A percentile compares a stretch with the other conserved stretches of the same genome.
phyloP scores from a whole-genome alignment of 2,113 vertebrate species.

The Ameiurus melas region DNA sequence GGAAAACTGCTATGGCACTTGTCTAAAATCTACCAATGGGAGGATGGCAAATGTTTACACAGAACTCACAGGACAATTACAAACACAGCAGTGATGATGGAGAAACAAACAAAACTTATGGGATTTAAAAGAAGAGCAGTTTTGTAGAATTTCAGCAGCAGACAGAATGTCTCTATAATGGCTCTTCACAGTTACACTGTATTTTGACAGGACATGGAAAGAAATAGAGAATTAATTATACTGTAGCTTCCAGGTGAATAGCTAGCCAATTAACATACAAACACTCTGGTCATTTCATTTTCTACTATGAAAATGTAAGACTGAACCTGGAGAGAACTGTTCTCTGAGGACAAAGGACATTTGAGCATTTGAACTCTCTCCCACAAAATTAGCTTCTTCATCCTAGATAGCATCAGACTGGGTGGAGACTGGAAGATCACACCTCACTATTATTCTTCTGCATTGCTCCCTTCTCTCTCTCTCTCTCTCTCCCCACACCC shows the following conservation, averaged over 20 bases:
- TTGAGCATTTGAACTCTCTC: too few relatives aligned
- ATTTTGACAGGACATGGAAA: background rate
- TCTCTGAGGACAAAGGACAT: too few relatives aligned
- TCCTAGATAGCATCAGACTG: too few relatives aligned
- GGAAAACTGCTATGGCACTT: too few relatives aligned
- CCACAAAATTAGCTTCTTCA: too few relatives aligned
- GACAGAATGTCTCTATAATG: conserved; percentile 4
- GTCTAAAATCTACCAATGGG: background rate
- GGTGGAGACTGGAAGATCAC: too few relatives aligned
- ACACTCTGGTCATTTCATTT: too few relatives aligned
- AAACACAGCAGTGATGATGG: background rate
- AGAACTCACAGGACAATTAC: background rate
- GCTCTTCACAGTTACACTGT: background rate
- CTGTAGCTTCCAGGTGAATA: background rate
- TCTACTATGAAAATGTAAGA: background rate
- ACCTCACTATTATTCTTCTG: too few relatives aligned
- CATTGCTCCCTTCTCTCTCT: too few relatives aligned
- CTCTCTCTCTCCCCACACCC: too few relatives aligned
- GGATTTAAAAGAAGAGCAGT: background rate
- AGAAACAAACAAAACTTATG: background rate
- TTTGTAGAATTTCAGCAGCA: background rate
- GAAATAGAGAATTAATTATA: background rate
- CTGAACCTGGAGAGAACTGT: too few relatives aligned
- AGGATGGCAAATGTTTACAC: background rate
- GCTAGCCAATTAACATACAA: background rate